These are phyloP conservation scores for Calvadosia cruxmelitensis DNA, from an alignment of 30 jellyfish, hydroid and myxozoan genomes.

Conservation along the genomic window DNA sequence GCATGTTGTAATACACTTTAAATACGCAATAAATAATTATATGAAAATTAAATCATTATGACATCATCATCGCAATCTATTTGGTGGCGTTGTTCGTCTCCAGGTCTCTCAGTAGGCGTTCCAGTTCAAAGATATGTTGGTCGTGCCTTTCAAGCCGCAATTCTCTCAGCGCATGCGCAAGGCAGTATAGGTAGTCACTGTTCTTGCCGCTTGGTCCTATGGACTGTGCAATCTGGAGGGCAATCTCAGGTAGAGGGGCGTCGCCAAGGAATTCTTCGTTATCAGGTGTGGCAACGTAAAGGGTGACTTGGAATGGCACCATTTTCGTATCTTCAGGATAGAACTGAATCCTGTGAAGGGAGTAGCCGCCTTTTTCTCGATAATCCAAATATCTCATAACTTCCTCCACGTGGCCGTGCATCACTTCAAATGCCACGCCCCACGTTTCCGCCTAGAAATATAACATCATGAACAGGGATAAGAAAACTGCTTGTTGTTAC, in stretches of 20 bases:
- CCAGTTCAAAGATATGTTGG: conserved; percentile 47
- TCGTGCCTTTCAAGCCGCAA: conserved; percentile 25
- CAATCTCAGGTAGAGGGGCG: conserved; percentile 59
- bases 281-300: conserved; percentile 59
- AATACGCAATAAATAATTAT: too few species aligned
- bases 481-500: too few species aligned
- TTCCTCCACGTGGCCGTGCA: conserved; percentile 41
- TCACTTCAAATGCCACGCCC: conserved; percentile 85
- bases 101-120: conserved; percentile 19
- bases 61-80: too few species aligned
- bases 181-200: conserved; percentile 52
- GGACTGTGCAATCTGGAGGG: conserved; percentile 58
- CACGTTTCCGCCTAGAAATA: conserved; percentile 49
- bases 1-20: too few species aligned
- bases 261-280: conserved; percentile 75
- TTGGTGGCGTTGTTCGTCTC: background rate
- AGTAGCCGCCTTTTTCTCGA: conserved; percentile 95
- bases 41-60: too few species aligned
- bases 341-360: conserved; percentile 42
- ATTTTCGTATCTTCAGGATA: conserved; percentile 26
- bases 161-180: conserved; percentile 52
- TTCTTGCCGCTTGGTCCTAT: conserved; percentile 89
- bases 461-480: background rate
- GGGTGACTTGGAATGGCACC: conserved; percentile 29
- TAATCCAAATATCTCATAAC: conserved; percentile 63